A percentile compares a stretch with the other conserved stretches of the same genome.
Conservation (phyloP, 2,797 vertebrate species). For the Lacerta agilis region DNA sequence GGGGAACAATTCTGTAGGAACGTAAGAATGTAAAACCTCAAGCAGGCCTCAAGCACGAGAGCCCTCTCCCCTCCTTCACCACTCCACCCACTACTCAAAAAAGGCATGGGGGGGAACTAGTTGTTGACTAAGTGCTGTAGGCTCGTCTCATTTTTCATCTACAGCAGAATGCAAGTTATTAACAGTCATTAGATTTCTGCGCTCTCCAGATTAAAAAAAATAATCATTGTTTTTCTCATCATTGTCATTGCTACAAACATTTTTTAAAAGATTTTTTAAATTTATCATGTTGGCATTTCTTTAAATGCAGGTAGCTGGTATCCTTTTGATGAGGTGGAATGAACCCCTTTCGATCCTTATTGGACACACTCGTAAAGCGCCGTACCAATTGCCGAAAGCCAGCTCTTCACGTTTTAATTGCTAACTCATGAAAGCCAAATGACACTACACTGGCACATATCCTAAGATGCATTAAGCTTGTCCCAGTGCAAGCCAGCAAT, state of each 20-base stretch:
- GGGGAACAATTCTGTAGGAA: too few species aligned
- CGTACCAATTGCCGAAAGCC: background rate
- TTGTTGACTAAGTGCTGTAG: too few species aligned
- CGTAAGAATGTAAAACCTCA: too few species aligned
- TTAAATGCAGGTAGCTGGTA: background rate
- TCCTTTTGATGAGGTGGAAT: background rate
- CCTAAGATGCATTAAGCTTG: background rate
- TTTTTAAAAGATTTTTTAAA: background rate
- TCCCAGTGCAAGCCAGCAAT: background rate
- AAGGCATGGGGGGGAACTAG: too few species aligned
- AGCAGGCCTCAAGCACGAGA: too few species aligned
- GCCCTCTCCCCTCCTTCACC: too few species aligned
- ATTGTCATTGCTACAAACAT: background rate
- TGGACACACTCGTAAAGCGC: background rate
- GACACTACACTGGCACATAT: background rate
- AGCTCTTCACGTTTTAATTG: background rate
- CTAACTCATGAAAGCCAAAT: background rate
- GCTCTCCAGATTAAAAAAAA: background rate
- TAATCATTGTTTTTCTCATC: background rate
- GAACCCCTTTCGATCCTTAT: background rate
- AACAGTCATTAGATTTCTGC: background rate
- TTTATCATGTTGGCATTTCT: background rate
- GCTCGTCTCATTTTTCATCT: background rate
- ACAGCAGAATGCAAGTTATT: background rate
- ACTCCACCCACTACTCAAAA: too few species aligned